These are phyloP conservation scores for Paralinhomoeus sp. DNA, from an alignment of 2,888 invertebrate species.

Conservation along the genomic window DNA sequence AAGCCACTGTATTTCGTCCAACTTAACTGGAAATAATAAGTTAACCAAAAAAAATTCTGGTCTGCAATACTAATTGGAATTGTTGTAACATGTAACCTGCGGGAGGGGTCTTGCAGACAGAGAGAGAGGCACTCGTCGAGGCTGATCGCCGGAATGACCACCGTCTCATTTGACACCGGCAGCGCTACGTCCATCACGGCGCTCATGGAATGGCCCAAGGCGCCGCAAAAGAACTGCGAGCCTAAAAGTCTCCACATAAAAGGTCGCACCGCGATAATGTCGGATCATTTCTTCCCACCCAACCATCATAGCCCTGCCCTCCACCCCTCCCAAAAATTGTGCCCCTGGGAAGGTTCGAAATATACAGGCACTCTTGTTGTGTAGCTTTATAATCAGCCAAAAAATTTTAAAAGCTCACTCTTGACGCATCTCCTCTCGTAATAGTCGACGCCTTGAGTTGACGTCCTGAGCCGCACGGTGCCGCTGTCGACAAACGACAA, in stretches of 20 bases:
- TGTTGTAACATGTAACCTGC: neutral
- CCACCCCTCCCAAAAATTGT: too few relatives aligned
- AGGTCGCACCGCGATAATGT: too few relatives aligned
- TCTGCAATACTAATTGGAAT: neutral
- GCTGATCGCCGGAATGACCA: neutral
- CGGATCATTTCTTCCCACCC: too few relatives aligned
- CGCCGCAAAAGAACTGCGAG: conserved; percentile 1
- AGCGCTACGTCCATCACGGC: neutral
- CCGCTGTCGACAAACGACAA: neutral
- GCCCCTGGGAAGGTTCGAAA: too few relatives aligned
- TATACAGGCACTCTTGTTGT: too few relatives aligned
- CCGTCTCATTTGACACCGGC: neutral
- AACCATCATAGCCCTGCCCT: too few relatives aligned
- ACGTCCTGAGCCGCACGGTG: neutral
- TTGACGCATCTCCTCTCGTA: conserved; percentile 3
- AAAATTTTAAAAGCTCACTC: neutral
- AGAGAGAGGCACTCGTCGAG: conserved; percentile 3
- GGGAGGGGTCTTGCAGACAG: conserved; percentile 3
- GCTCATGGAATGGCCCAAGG: neutral
- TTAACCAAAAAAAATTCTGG: neutral
- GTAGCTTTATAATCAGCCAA: too few relatives aligned
- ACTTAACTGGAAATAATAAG: too few relatives aligned
- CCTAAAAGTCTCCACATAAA: neutral
- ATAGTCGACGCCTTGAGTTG: neutral
- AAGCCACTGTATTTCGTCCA: too few relatives aligned